A percentile compares a stretch with the other conserved stretches of the same genome.
These are phyloP conservation scores for Salminus brasiliensis DNA, from an alignment of 2,113 vertebrate genomes.

Conservation along the genomic window DNA sequence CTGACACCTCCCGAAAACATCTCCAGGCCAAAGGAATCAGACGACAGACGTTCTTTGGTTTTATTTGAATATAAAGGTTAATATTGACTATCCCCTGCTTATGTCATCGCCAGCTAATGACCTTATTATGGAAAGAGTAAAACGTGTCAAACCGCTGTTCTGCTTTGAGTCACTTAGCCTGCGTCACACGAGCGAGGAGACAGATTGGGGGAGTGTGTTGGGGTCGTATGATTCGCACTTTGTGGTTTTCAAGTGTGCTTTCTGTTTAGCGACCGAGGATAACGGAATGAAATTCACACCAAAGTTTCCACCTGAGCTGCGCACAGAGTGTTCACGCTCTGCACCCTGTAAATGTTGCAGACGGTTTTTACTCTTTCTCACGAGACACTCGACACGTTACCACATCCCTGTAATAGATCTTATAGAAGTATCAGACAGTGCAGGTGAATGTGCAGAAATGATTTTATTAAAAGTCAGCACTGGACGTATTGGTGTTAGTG, in stretches of 20 bases:
- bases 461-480: too few relatives aligned
- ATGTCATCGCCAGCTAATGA: not conserved
- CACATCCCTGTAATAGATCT: not conserved
- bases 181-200: not conserved
- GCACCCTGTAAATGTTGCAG: not conserved
- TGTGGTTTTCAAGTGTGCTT: not conserved
- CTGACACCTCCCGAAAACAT: too few relatives aligned
- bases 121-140: slow-evolving; percentile 12
- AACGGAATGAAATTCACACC: not conserved
- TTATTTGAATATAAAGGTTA: not conserved
- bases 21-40: not conserved
- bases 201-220: not conserved
- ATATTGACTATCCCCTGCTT: not conserved
- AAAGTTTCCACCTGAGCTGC: not conserved
- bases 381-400: not conserved
- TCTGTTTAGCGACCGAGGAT: not conserved
- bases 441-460: too few relatives aligned
- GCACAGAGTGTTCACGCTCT: not conserved
- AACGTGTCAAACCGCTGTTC: slow-evolving; percentile 1
- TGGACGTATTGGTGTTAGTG: too few relatives aligned
- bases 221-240: not conserved
- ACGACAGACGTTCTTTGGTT: not conserved
- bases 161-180: not conserved
- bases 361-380: not conserved
- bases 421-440: not conserved